phyloP scores from a whole-genome alignment of 35 echinoderm and acorn worm species.

The Apostichopus japonicus region DNA sequence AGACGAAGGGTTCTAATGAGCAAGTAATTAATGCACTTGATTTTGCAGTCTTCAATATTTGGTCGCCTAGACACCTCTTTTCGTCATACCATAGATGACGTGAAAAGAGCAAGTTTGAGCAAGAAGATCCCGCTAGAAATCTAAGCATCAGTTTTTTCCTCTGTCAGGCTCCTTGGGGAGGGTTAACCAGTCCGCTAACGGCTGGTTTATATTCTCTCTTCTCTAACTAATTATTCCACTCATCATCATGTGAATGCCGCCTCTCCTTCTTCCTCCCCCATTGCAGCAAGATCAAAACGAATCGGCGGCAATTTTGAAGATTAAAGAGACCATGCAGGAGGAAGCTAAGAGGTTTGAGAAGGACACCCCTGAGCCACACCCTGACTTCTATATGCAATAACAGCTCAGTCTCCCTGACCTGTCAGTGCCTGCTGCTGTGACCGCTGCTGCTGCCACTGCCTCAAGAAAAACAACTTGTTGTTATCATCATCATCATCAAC shows the following conservation, averaged over 20 bases:
- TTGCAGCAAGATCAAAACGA: conserved; percentile 88
- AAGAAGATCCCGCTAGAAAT: too few species aligned
- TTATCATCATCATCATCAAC: conserved; percentile 5
- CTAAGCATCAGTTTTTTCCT: too few species aligned
- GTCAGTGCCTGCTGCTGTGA: neutral
- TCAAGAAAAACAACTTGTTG: neutral
- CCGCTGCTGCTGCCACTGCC: neutral
- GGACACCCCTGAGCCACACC: conserved; percentile 89
- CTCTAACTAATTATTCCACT: neutral
- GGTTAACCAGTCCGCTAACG: too few species aligned
- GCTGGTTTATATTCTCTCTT: neutral
- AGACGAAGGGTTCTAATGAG: too few species aligned
- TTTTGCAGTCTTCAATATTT: too few species aligned
- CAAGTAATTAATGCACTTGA: too few species aligned
- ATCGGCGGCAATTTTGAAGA: conserved; percentile 99
- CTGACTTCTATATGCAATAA: conserved; percentile 99
- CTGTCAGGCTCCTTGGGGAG: too few species aligned
- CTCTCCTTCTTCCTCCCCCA: neutral
- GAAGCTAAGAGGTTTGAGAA: conserved; percentile 99
- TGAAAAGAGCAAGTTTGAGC: too few species aligned
- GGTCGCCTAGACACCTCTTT: too few species aligned
- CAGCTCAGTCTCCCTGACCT: conserved; percentile 9
- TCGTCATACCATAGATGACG: too few species aligned
- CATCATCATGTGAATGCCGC: too few species aligned
- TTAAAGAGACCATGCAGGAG: conserved; percentile 99